Evolutionary conservation across 2,888 invertebrate species (phyloP).

Genomic region (Phyllotreta cruciferae): DNA sequence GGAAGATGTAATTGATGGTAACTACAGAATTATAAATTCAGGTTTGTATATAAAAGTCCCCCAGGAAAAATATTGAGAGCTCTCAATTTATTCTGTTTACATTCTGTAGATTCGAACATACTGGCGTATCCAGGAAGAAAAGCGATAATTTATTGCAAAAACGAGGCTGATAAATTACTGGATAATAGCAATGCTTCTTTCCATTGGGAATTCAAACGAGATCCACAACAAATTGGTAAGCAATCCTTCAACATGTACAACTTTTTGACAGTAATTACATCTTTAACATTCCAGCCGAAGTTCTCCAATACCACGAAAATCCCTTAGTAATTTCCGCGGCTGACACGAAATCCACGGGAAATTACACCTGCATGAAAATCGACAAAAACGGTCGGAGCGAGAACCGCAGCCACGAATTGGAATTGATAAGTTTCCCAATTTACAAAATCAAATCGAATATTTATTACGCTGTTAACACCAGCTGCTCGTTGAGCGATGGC

Average conservation of each 20-base stretch:
- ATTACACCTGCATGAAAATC: conserved; percentile 55
- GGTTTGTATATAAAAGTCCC: conserved; percentile 23
- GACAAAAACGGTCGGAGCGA: conserved; percentile 39
- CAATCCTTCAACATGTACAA: neutral
- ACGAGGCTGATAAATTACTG: conserved; percentile 34
- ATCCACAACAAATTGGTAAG: conserved; percentile 39
- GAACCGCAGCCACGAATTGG: conserved; percentile 52
- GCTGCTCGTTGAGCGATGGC: conserved; percentile 51
- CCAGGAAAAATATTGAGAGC: neutral
- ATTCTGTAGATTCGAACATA: conserved; percentile 36
- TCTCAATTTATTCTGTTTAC: neutral
- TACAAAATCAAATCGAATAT: conserved; percentile 53
- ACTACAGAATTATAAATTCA: conserved; percentile 37
- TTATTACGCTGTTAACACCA: conserved; percentile 50
- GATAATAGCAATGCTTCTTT: conserved; percentile 35
- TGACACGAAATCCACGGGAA: conserved; percentile 54
- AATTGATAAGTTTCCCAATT: conserved; percentile 53
- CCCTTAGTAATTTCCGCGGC: conserved; percentile 51
- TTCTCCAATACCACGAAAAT: conserved; percentile 45
- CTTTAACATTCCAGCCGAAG: conserved; percentile 37
- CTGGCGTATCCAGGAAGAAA: conserved; percentile 43
- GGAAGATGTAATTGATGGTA: conserved; percentile 45
- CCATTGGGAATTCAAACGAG: conserved; percentile 44
- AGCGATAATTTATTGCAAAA: conserved; percentile 43
- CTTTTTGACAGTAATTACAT: neutral